These are phyloP conservation scores for Zoanthus solanderi DNA, from an alignment of 92 coral and sea anemone species.

Conservation along the genomic window DNA sequence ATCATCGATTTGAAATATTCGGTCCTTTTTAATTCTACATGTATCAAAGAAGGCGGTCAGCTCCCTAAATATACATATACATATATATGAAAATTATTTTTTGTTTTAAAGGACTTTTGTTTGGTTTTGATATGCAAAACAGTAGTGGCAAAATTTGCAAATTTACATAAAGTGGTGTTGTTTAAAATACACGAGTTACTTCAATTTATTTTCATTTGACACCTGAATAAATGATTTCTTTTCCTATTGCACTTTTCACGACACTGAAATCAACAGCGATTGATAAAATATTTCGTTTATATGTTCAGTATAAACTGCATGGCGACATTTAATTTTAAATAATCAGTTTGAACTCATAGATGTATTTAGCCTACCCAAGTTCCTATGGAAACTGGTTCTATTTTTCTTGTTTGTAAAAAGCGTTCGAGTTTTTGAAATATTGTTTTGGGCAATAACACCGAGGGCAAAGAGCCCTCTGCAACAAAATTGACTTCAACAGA, in stretches of 20 bases:
- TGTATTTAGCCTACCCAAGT: constrained; percentile 2
- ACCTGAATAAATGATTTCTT: not conserved
- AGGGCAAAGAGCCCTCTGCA: not conserved
- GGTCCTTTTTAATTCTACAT: too few relatives aligned
- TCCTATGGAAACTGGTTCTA: not conserved
- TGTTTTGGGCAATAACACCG: not conserved
- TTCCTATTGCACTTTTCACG: not conserved
- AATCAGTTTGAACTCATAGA: constrained; percentile 4
- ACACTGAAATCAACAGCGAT: not conserved
- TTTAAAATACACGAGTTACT: not conserved
- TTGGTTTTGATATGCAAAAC: constrained; percentile 25
- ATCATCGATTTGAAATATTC: too few relatives aligned
- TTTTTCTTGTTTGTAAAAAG: constrained; percentile 9
- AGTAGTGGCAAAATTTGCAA: constrained; percentile 4
- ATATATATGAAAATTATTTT: too few relatives aligned
- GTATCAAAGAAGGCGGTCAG: too few relatives aligned
- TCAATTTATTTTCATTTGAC: not conserved
- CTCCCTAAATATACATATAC: too few relatives aligned
- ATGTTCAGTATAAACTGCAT: not conserved
- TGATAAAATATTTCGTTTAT: not conserved
- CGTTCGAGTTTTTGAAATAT: not conserved
- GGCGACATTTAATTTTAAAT: not conserved
- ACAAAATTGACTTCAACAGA: not conserved
- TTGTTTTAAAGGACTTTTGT: not conserved
- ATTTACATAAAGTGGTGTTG: not conserved